Evolutionary conservation across 2,797 vertebrate species (phyloP).

Genomic region (Rhinatrema bivittatum): DNA sequence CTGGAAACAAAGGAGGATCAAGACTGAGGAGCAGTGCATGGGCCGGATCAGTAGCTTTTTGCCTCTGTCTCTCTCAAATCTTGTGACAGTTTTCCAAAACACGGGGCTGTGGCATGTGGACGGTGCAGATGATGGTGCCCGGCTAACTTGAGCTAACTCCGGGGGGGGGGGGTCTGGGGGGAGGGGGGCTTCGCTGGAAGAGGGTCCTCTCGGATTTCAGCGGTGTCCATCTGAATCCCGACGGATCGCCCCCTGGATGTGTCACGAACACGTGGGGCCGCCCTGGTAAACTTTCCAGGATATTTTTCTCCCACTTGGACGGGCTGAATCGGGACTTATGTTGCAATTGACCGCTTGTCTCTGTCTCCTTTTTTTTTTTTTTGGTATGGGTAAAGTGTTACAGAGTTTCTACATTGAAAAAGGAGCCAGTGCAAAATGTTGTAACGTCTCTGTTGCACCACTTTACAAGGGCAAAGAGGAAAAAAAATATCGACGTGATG

Average conservation of each 20-base stretch:
- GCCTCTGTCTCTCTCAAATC: too few relatives aligned
- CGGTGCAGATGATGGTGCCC: slow-evolving; percentile 47
- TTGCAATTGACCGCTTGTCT: too few relatives aligned
- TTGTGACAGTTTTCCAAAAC: too few relatives aligned
- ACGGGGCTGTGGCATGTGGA: slow-evolving; percentile 23
- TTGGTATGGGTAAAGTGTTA: not conserved
- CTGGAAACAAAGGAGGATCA: too few relatives aligned
- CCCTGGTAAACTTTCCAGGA: slow-evolving; percentile 31
- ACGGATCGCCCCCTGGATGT: slow-evolving; percentile 12
- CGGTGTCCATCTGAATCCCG: not conserved
- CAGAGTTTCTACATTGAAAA: too few relatives aligned
- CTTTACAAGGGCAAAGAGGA: slow-evolving; percentile 5
- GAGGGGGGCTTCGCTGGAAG: too few relatives aligned
- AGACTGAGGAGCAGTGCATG: too few relatives aligned
- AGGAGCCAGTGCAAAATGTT: slow-evolving; percentile 11
- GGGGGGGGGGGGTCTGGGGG: too few relatives aligned
- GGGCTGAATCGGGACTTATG: too few relatives aligned
- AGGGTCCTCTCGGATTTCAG: too few relatives aligned
- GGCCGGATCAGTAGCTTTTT: too few relatives aligned
- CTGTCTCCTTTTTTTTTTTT: not conserved
- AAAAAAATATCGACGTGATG: not conserved
- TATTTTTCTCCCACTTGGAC: slow-evolving; percentile 5
- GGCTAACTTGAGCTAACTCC: too few relatives aligned
- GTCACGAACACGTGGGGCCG: slow-evolving; percentile 29
- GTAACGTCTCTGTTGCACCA: slow-evolving; percentile 12